These are phyloP conservation scores for Dipodomys ordii DNA, from an alignment of 2,113 vertebrate species.

Conservation along the genomic window DNA sequence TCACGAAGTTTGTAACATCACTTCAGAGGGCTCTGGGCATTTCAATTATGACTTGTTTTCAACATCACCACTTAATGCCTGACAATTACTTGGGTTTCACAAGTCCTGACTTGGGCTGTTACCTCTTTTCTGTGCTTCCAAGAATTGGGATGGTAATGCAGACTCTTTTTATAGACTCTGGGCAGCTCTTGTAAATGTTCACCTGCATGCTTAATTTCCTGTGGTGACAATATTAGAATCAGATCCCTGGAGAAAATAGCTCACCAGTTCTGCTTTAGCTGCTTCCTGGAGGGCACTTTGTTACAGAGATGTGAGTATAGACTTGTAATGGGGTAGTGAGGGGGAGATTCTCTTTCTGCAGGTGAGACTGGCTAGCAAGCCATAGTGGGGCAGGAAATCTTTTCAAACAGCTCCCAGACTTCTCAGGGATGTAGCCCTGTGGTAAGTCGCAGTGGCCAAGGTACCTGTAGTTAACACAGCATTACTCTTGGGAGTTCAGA, in stretches of 20 bases:
- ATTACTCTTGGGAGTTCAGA: conserved; percentile 39
- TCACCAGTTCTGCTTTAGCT: conserved; percentile 53
- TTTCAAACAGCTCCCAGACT: neutral
- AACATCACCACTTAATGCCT: conserved; percentile 78
- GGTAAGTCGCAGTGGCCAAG: neutral
- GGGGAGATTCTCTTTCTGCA: neutral
- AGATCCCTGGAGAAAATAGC: conserved; percentile 70
- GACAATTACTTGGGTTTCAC: conserved; percentile 79
- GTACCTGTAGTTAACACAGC: conserved; percentile 1
- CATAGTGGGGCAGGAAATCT: neutral
- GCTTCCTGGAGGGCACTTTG: conserved; percentile 71
- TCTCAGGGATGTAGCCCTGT: neutral
- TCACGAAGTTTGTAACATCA: conserved; percentile 77
- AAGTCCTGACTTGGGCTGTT: conserved; percentile 80
- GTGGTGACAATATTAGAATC: conserved; percentile 66
- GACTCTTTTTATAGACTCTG: conserved; percentile 73
- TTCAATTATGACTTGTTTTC: conserved; percentile 81
- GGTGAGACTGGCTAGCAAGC: neutral
- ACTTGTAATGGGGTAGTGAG: neutral
- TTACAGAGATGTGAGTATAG: conserved; percentile 60
- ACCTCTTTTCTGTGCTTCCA: conserved; percentile 78
- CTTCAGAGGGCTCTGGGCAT: conserved; percentile 73
- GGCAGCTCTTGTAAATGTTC: conserved; percentile 78
- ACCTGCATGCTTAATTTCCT: conserved; percentile 80
- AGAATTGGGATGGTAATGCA: conserved; percentile 72